Evolutionary conservation across 2,113 vertebrate genomes (phyloP), one percentile per base, ranked within the genome.

Genomic region (Proteles cristata): DNA sequence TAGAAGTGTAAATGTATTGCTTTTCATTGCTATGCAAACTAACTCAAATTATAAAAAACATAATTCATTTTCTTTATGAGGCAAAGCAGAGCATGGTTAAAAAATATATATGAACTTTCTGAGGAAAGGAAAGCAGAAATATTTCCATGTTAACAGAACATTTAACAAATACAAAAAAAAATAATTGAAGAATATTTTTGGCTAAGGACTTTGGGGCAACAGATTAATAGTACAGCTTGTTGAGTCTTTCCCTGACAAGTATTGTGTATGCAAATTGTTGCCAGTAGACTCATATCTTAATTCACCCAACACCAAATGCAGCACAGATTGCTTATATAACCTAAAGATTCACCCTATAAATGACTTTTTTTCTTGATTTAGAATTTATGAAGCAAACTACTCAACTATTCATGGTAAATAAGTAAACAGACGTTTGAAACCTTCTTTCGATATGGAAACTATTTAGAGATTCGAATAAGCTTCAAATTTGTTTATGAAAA

Each of bases 231-330:
- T 48, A 85, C 65, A 93, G 48, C 65, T 94, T 86, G 23, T 66
- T 55, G 93, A 96, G 66, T 97, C 87, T 97, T 95, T 82, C 58
- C 66, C 61, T 96, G 76, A 87, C 69, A 55, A 83, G 65, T 43
- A 96, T 53, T 93, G 71, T 96, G 96, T 88, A 96, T 94, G 39
- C 35, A 94, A 63, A 95, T 94, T 88, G 92, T 90, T 97, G 21
- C 84, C 80, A 91, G 7, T 92, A 95, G 58, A 83, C 69, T 82
- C 39, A 7, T 33, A 79, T 97, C 92, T 96, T 93, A 94, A 96
- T 90, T 95, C 87, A 68, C 39, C 16, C 76, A 95, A 71, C 74
- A 94, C 39, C 69, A 93, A 95, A 79, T 90, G 80, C 69, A 92
- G 63, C 80, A 71, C 66, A 95, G 58, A 79, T 23, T 96, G 69